Percentiles rank a stretch among this genome's conserved stretches.
Conservation (phyloP, 1,140 invertebrate species). For the Leptinotarsa texana region DNA sequence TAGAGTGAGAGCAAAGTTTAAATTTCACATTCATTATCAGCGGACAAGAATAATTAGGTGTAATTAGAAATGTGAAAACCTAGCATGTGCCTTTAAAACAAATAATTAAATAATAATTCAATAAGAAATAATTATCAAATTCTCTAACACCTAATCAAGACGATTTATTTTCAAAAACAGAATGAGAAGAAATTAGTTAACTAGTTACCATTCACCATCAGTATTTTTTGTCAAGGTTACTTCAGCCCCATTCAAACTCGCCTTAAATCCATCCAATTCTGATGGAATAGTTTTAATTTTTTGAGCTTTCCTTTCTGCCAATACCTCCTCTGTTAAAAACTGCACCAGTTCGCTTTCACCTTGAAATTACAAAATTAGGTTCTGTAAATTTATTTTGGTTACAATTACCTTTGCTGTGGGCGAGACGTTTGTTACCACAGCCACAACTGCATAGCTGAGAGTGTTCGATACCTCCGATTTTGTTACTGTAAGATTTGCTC, state of each 20-base stretch:
- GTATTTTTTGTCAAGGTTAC: conserved; percentile 74
- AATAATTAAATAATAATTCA: too few species aligned
- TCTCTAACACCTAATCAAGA: too few species aligned
- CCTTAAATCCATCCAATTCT: conserved; percentile 78
- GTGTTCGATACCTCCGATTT: conserved; percentile 52
- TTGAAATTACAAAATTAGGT: conserved; percentile 52
- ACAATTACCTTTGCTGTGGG: conserved; percentile 71
- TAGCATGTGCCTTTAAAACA: too few species aligned
- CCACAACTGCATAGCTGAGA: conserved; percentile 65
- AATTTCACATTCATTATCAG: too few species aligned
- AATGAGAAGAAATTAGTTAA: too few species aligned
- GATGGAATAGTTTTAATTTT: conserved; percentile 74
- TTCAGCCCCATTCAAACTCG: conserved; percentile 76
- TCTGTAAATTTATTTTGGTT: conserved; percentile 12
- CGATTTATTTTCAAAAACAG: too few species aligned
- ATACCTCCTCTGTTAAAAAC: conserved; percentile 86
- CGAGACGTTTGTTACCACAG: conserved; percentile 59
- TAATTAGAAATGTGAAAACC: too few species aligned
- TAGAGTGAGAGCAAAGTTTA: too few species aligned
- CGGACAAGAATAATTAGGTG: too few species aligned
- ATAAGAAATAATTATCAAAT: conserved; percentile 49
- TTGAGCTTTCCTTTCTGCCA: conserved; percentile 80
- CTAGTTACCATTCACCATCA: conserved; percentile 72
- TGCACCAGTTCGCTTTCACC: conserved; percentile 84
- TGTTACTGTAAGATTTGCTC: conserved; percentile 57